phyloP scores from a whole-genome alignment of 2,888 invertebrate genomes.

The Caenorhabditis wallacei region DNA sequence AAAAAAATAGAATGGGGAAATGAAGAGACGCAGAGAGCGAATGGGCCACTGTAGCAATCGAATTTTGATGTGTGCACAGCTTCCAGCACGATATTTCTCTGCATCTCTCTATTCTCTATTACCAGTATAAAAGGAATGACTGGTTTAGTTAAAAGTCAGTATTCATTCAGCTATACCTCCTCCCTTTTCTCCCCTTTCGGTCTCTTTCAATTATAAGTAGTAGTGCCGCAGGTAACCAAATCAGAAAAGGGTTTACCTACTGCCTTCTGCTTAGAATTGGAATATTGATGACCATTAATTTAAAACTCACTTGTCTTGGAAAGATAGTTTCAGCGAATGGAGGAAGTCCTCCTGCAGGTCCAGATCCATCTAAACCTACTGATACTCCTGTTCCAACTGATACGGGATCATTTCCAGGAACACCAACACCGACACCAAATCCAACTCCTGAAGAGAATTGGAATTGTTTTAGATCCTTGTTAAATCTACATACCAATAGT shows the following conservation, averaged over 20 bases:
- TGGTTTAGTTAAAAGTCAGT: constrained; percentile 8
- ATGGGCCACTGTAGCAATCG: constrained; percentile 48
- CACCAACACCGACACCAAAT: constrained; percentile 74
- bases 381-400: constrained; percentile 71
- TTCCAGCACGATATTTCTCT: constrained; percentile 42
- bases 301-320: constrained; percentile 62
- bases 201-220: constrained; percentile 68
- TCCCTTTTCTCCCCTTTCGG: constrained; percentile 1
- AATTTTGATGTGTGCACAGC: constrained; percentile 59
- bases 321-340: constrained; percentile 70
- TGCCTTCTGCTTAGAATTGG: constrained; percentile 67
- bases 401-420: constrained; percentile 76
- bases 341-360: constrained; percentile 73
- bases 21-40: constrained; percentile 17
- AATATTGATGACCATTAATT: constrained; percentile 35
- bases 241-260: constrained; percentile 56
- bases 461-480: too few relatives aligned
- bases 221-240: constrained; percentile 70
- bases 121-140: constrained; percentile 37
- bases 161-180: constrained; percentile 8
- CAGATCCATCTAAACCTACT: constrained; percentile 74
- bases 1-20: neutral
- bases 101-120: constrained; percentile 21
- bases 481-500: constrained; percentile 66
- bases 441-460: constrained; percentile 75